A percentile compares a stretch with the other conserved stretches of the same genome.
These are phyloP conservation scores for Larimichthys crocea DNA, from an alignment of 2,113 vertebrate genomes.

Conservation along the genomic window DNA sequence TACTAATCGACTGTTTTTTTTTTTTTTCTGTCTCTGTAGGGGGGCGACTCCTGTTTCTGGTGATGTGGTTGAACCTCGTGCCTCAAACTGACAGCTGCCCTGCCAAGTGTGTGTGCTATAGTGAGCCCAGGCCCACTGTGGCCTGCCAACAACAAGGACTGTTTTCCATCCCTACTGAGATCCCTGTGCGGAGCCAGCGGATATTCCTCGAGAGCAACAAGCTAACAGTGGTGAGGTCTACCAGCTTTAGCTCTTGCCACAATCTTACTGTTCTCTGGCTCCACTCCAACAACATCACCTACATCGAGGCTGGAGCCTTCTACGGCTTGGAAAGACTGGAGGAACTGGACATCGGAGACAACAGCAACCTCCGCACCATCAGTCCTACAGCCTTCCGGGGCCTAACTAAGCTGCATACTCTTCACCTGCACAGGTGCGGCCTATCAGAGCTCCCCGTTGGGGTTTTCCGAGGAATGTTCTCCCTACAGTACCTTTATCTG, in stretches of 20 bases:
- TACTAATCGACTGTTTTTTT: conserved; percentile 27
- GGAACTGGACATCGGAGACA: conserved; percentile 97
- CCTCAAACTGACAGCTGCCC: conserved; percentile 89
- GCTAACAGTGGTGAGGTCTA: conserved; percentile 89
- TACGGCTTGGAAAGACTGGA: conserved; percentile 92
- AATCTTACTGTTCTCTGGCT: conserved; percentile 97
- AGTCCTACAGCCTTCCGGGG: conserved; percentile 92
- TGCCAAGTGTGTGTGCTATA: conserved; percentile 94
- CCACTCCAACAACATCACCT: conserved; percentile 95
- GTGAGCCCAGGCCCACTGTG: conserved; percentile 93
- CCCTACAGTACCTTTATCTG: conserved; percentile 96
- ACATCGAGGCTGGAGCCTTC: conserved; percentile 93
- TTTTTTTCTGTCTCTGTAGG: conserved; percentile 82
- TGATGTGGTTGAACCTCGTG: conserved; percentile 92
- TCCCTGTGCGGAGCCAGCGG: conserved; percentile 93
- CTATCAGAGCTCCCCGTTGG: conserved; percentile 91
- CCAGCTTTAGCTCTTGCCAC: conserved; percentile 92
- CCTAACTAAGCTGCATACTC: conserved; percentile 92
- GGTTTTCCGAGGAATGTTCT: conserved; percentile 92
- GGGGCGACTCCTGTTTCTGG: conserved; percentile 92
- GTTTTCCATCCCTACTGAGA: conserved; percentile 90
- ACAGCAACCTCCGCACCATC: conserved; percentile 91
- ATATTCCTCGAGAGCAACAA: conserved; percentile 98
- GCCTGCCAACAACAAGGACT: conserved; percentile 98
- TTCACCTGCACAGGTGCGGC: conserved; percentile 96